These are phyloP conservation scores for Mormyrus proboscirostris DNA, from an alignment of 2,797 vertebrate species.

Conservation along the genomic window DNA sequence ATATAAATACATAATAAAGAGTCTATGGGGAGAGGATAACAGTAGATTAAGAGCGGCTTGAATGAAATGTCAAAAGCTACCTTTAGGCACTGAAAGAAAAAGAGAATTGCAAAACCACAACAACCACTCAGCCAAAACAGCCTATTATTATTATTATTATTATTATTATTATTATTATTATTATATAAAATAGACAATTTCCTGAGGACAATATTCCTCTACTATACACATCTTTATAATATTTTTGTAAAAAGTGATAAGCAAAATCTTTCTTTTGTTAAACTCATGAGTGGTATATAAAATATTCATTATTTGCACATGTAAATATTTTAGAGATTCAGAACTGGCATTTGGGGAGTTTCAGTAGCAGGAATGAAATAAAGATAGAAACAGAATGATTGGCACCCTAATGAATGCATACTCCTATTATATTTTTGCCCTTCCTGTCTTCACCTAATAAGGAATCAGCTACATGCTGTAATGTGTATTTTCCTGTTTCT, in stretches of 20 bases:
- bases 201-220: neutral
- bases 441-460: neutral
- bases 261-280: neutral
- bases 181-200: neutral
- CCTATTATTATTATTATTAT: neutral
- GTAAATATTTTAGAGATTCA: constrained; percentile 2
- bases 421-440: neutral
- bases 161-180: neutral
- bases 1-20: constrained; percentile 22
- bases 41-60: constrained; percentile 23
- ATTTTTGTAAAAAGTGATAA: neutral
- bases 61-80: constrained; percentile 34
- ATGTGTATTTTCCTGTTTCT: neutral
- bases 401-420: neutral
- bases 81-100: constrained; percentile 23
- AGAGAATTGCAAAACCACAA: neutral
- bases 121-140: neutral
- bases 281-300: neutral
- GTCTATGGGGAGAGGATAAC: constrained; percentile 19
- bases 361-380: neutral
- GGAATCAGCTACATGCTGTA: neutral
- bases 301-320: neutral
- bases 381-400: neutral
- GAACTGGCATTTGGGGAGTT: neutral
- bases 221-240: neutral